Conservation (phyloP, 2,113 vertebrate genomes). For the Perca schrenkii region DNA sequence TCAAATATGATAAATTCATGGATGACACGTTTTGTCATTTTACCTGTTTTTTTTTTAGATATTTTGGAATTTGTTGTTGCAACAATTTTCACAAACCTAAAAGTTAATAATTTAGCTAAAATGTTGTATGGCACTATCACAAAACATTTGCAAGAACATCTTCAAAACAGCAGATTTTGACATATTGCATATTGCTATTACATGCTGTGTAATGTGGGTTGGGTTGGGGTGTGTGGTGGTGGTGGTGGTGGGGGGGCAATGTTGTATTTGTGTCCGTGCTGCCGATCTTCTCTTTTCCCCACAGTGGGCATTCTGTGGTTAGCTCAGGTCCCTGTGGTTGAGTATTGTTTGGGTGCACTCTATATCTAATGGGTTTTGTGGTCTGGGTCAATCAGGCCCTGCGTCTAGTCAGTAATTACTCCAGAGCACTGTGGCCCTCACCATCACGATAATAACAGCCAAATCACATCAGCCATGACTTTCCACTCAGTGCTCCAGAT, state of each 20-base stretch:
- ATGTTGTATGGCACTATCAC: background rate
- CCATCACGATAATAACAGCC: conserved; percentile 74
- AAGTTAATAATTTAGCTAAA: conserved; percentile 1
- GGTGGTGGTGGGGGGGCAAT: background rate
- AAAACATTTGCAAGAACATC: conserved; percentile 10
- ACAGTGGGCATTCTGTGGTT: conserved; percentile 61
- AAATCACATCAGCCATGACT: conserved; percentile 79
- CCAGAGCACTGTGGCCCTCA: conserved; percentile 74
- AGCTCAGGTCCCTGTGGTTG: conserved; percentile 69
- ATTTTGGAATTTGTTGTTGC: background rate
- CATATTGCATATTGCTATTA: too few relatives aligned
- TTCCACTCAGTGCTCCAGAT: conserved; percentile 77
- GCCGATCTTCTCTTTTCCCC: conserved; percentile 47
- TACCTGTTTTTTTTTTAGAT: background rate
- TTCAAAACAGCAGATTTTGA: conserved; percentile 33
- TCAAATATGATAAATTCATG: background rate
- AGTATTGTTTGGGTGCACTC: conserved; percentile 74
- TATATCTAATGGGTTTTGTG: conserved; percentile 78
- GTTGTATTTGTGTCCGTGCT: conserved; percentile 36
- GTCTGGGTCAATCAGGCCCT: conserved; percentile 76
- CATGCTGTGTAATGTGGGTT: conserved; percentile 7
- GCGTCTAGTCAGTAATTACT: conserved; percentile 78
- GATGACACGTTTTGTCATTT: background rate
- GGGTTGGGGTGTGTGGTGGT: background rate
- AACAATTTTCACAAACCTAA: conserved; percentile 3